phyloP scores from a whole-genome alignment of 2,797 vertebrate species.

The Tokudaia muenninki region DNA sequence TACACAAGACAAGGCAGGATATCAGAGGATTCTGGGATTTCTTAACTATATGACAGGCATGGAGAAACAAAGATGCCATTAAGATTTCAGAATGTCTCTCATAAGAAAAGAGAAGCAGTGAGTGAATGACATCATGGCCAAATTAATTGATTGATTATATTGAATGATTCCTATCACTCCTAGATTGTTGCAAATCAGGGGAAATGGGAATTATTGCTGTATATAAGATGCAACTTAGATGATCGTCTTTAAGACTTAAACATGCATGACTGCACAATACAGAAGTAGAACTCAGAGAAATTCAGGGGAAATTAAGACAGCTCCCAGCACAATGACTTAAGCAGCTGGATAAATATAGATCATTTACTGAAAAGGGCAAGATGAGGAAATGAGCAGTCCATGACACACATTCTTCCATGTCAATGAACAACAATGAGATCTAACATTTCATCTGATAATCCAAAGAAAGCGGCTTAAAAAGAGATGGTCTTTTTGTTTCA shows the following conservation, averaged over 20 bases:
- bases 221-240: background rate
- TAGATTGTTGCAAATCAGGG: background rate
- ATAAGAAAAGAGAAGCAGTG: slow-evolving; percentile 48
- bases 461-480: background rate
- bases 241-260: background rate
- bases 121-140: background rate
- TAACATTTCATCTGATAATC: background rate
- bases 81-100: slow-evolving; percentile 8
- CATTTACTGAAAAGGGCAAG: background rate
- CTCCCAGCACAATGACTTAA: background rate
- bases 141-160: slow-evolving; percentile 10
- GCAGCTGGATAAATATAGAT: background rate
- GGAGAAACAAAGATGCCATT: background rate
- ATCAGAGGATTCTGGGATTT: background rate
- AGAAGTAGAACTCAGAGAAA: background rate
- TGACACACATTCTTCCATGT: background rate
- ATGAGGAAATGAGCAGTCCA: background rate
- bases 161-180: background rate
- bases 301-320: background rate
- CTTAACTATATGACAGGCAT: background rate
- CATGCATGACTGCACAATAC: no score
- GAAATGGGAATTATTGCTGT: background rate
- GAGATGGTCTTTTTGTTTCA: background rate
- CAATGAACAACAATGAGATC: background rate
- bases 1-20: background rate